These are phyloP conservation scores for Xylocampa areola DNA, from an alignment of 2,888 invertebrate species.

Conservation along the genomic window DNA sequence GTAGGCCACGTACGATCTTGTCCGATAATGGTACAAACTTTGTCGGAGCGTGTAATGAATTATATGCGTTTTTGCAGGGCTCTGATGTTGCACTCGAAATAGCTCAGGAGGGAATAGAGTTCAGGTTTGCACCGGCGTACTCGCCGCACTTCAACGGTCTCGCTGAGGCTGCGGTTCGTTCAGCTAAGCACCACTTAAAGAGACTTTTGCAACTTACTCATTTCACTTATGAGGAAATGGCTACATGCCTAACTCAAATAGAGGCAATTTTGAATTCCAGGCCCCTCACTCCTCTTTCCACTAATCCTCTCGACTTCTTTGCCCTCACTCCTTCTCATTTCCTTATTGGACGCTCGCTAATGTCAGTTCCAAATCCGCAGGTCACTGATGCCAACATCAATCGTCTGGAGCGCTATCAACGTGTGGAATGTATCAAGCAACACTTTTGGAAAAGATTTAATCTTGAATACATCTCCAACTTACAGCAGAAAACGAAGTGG, in stretches of 20 bases:
- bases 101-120: conserved; percentile 13
- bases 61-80: background rate
- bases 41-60: conserved; percentile 7
- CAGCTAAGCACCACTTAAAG: no score
- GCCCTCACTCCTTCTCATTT: conserved; percentile 16
- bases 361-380: conserved; percentile 9
- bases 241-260: conserved; percentile 22
- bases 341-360: conserved; percentile 19
- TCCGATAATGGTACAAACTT: conserved; percentile 20
- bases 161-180: conserved; percentile 7
- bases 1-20: conserved; percentile 22
- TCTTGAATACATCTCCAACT: conserved; percentile 10
- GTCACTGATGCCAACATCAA: conserved; percentile 11
- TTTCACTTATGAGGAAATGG: conserved; percentile 18
- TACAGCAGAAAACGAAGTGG: conserved; percentile 14
- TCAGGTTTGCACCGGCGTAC: conserved; percentile 12
- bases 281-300: conserved; percentile 12
- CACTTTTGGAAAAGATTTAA: conserved; percentile 17
- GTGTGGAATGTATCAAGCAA: conserved; percentile 14
- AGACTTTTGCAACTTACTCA: background rate
- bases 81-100: conserved; percentile 2
- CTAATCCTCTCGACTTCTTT: conserved; percentile 12
- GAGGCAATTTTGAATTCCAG: conserved; percentile 18
- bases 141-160: conserved; percentile 10
- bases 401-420: conserved; percentile 12